Evolutionary conservation across 2,113 vertebrate genomes (phyloP), one percentile per base, ranked within the genome.

Genomic region (Actenoides lindsayi): DNA sequence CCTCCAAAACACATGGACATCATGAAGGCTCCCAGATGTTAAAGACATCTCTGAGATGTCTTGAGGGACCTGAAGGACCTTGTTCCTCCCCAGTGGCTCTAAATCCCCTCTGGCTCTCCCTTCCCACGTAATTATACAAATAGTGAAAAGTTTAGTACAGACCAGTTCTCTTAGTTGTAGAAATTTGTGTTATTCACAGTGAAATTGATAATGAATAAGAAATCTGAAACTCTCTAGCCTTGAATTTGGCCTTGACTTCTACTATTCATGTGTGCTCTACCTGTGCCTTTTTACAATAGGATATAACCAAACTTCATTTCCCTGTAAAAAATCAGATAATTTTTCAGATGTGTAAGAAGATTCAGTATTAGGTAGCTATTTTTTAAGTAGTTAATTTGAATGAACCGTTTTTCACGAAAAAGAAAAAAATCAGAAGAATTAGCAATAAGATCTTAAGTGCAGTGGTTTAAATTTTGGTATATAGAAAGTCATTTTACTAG

Each of bases 21-120:
- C 73, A 53, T 0, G 0, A 87, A 86, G 28, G 11, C 9, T 80
- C 8, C 13, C 35, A 57, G 64, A 81, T 56, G 30, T 2, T 69
- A 51, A 90, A 80, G n/a, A 35, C 1, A 74, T 14, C 23, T 81
- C 51, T 69, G 39, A 73, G 39, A 63, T 64, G 16, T 21, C 63
- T 75, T 48, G 20, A 90, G 39, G 41, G 44, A 80, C 25, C 28
- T 64, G 25, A 74, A 89, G 65, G 51, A 21, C 28, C 25, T 62
- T 62, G 11, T 31, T 65, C 3, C 5, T n/a, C 30, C 31, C 4
- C 33, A 48, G 3, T 23, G 31, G 13, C 30, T 76, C 8, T 23
- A 82, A 78, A 46, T 54, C 9, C 15, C 16, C 16, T 30, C 11
- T 18, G 23, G 6, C 9, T 87, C 13, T 67, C 25, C 5, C 4